phyloP scores from a whole-genome alignment of 1,140 invertebrate genomes.

The Drosophila tani region DNA sequence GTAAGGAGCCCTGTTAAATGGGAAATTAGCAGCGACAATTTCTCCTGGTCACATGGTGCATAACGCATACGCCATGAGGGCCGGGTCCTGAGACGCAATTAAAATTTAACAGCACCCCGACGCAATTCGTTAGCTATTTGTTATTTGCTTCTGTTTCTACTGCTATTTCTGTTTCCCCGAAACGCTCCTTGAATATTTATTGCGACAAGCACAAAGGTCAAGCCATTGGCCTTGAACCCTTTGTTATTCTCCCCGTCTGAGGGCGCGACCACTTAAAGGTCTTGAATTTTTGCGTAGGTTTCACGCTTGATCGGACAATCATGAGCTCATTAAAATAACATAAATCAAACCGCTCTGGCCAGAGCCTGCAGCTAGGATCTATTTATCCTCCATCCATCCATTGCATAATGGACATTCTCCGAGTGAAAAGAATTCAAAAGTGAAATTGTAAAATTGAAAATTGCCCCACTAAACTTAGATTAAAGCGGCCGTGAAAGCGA shows the following conservation, averaged over 20 bases:
- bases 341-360: conserved; percentile 63
- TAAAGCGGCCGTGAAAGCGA: conserved; percentile 10
- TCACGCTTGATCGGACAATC: conserved; percentile 41
- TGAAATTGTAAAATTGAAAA: conserved; percentile 43
- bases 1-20: conserved; percentile 23
- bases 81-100: conserved; percentile 59
- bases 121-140: conserved; percentile 40
- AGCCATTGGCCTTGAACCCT: conserved; percentile 63
- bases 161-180: background rate
- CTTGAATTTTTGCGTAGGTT: conserved; percentile 28
- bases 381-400: background rate
- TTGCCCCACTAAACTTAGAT: conserved; percentile 32
- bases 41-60: conserved; percentile 36
- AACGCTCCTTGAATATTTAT: conserved; percentile 56
- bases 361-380: conserved; percentile 28
- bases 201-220: conserved; percentile 57
- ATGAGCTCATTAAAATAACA: conserved; percentile 75
- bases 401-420: conserved; percentile 56
- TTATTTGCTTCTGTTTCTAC: conserved; percentile 7
- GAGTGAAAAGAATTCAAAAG: conserved; percentile 30
- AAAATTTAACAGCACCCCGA: conserved; percentile 67
- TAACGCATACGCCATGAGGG: conserved; percentile 52
- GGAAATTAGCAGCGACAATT: conserved; percentile 69
- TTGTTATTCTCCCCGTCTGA: conserved; percentile 8
- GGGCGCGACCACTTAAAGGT: conserved; percentile 22